A percentile compares a stretch with the other conserved stretches of the same genome.
Conservation (phyloP, 2,113 vertebrate species). For the Isurus oxyrinchus region DNA sequence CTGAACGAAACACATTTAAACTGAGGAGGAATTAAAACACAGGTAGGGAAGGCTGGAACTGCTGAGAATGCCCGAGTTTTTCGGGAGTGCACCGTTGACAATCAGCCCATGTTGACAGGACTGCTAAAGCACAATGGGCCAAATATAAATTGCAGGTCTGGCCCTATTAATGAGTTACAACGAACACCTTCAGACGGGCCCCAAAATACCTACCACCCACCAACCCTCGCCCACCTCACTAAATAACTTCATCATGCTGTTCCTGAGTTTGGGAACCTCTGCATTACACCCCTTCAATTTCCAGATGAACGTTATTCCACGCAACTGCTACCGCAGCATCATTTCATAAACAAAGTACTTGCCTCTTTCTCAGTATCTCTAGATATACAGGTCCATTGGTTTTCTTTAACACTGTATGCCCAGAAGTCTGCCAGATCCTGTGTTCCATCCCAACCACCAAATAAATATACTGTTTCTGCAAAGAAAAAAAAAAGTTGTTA, state of each 20-base stretch:
- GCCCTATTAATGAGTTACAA: neutral
- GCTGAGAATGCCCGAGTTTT: neutral
- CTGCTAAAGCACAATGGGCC: neutral
- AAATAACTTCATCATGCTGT: neutral
- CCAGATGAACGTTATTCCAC: neutral
- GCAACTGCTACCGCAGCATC: neutral
- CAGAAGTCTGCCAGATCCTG: slow-evolving; percentile 98
- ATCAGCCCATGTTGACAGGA: neutral
- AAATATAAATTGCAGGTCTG: neutral
- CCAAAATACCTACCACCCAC: too few species aligned
- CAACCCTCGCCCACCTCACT: neutral
- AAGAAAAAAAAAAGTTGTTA: slow-evolving; percentile 37
- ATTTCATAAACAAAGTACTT: slow-evolving; percentile 42
- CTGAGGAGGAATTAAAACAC: too few species aligned
- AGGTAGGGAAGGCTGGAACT: too few species aligned
- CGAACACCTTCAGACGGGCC: neutral
- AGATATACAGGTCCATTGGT: slow-evolving; percentile 96
- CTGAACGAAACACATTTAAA: neutral
- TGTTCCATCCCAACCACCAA: slow-evolving; percentile 98
- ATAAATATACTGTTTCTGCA: slow-evolving; percentile 93
- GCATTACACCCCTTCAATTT: neutral
- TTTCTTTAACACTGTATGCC: slow-evolving; percentile 96
- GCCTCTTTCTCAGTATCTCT: slow-evolving; percentile 97
- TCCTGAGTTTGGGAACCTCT: neutral
- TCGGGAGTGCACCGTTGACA: neutral